A percentile compares a stretch with the other conserved stretches of the same genome.
These are phyloP conservation scores for Eledona agricola DNA, from an alignment of 2,888 invertebrate species.

Conservation along the genomic window DNA sequence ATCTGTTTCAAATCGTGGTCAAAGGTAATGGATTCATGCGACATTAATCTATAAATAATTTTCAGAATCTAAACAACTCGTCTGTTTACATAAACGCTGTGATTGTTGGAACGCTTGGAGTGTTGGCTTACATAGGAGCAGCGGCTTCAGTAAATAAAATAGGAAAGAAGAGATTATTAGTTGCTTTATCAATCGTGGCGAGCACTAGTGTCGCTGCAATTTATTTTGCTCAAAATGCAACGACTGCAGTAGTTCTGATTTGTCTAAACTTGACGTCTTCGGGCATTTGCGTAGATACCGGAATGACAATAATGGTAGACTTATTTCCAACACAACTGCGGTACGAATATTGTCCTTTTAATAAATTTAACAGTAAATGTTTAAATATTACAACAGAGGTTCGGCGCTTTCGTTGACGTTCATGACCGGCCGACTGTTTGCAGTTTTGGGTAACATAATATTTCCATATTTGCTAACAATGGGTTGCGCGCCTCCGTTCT, in stretches of 20 bases:
- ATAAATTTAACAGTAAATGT: too few relatives aligned
- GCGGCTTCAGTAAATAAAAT: slow-evolving; percentile 63
- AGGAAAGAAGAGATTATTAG: slow-evolving; percentile 66
- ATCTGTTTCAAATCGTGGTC: too few relatives aligned
- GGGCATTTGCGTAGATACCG: slow-evolving; percentile 67
- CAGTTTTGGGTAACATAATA: slow-evolving; percentile 13
- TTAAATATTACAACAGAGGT: slow-evolving; percentile 7
- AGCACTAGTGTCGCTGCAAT: slow-evolving; percentile 63
- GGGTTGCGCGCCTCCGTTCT: slow-evolving; percentile 19
- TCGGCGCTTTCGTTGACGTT: slow-evolving; percentile 21
- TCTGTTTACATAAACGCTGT: slow-evolving; percentile 73
- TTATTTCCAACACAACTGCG: slow-evolving; percentile 71
- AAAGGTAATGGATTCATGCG: too few relatives aligned
- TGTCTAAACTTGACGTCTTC: slow-evolving; percentile 65
- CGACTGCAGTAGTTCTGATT: slow-evolving; percentile 66
- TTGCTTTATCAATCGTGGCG: slow-evolving; percentile 52
- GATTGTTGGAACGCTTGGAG: slow-evolving; percentile 69
- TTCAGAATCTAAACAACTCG: slow-evolving; percentile 48
- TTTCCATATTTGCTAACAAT: slow-evolving; percentile 14
- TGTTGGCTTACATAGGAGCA: slow-evolving; percentile 71
- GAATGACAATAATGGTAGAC: slow-evolving; percentile 70
- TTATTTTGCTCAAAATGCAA: slow-evolving; percentile 66
- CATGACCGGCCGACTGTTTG: slow-evolving; percentile 11
- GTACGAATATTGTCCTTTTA: too few relatives aligned
- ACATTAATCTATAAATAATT: too few relatives aligned